phyloP scores from a whole-genome alignment of 2,113 vertebrate genomes.

The Phaethon lepturus region DNA sequence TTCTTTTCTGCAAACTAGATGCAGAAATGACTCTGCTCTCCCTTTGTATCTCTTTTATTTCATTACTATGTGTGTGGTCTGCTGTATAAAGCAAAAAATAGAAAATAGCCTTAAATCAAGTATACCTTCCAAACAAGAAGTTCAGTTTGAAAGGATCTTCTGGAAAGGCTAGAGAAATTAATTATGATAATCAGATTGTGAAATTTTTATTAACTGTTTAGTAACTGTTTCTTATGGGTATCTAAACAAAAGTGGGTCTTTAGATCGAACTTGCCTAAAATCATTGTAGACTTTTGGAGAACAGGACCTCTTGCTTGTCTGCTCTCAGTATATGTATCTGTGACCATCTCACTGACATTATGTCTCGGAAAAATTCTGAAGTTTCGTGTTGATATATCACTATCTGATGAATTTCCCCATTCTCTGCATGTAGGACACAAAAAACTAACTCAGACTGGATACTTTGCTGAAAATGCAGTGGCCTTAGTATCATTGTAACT shows the following conservation, averaged over 20 bases:
- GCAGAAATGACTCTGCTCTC: neutral
- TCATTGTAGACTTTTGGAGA: neutral
- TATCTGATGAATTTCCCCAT: neutral
- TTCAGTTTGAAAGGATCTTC: neutral
- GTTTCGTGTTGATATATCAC: neutral
- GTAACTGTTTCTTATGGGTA: neutral
- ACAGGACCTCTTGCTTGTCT: neutral
- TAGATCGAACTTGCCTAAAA: neutral
- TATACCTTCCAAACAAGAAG: neutral
- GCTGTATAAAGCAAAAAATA: neutral
- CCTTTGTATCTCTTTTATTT: neutral
- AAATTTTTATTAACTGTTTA: neutral
- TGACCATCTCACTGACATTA: neutral
- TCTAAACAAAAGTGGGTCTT: neutral
- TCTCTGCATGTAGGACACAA: neutral
- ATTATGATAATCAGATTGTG: neutral
- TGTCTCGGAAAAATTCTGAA: neutral
- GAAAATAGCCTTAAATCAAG: neutral
- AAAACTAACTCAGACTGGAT: neutral
- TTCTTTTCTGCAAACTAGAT: neutral
- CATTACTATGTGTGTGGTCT: accelerated
- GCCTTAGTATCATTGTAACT: neutral
- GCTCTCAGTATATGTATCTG: neutral
- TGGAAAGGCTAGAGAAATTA: neutral
- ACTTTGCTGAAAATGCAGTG: neutral